A percentile compares a stretch with the other conserved stretches of the same genome.
These are phyloP conservation scores for Lethrus apterus DNA, from an alignment of 1,140 invertebrate species.

Conservation along the genomic window DNA sequence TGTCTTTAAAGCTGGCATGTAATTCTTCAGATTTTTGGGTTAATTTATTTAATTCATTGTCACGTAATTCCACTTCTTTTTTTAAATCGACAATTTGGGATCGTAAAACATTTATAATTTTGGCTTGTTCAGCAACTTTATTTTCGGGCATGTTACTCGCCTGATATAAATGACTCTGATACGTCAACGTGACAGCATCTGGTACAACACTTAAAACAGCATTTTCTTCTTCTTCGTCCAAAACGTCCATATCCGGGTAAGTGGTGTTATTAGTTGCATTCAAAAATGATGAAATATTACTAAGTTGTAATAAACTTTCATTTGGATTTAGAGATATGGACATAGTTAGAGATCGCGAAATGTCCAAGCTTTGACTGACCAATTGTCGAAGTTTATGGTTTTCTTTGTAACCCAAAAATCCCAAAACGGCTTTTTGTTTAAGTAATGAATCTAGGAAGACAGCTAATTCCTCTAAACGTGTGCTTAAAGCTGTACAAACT, in stretches of 20 bases:
- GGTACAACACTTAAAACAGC: conserved; percentile 27
- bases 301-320: conserved; percentile 40
- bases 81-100: conserved; percentile 41
- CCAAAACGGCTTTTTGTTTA: conserved; percentile 52
- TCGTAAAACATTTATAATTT: conserved; percentile 33
- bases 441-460: conserved; percentile 63
- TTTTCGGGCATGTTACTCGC: conserved; percentile 30
- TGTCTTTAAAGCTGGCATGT: neutral
- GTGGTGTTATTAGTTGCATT: conserved; percentile 30
- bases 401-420: conserved; percentile 44
- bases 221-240: conserved; percentile 16
- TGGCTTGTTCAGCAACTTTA: conserved; percentile 29
- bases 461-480: conserved; percentile 60
- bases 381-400: conserved; percentile 46
- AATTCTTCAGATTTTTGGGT: neutral
- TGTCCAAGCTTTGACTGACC: conserved; percentile 49
- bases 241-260: conserved; percentile 23
- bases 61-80: conserved; percentile 41
- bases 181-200: conserved; percentile 30
- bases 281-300: conserved; percentile 43
- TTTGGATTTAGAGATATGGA: conserved; percentile 35
- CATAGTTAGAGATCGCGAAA: conserved; percentile 48
- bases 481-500: conserved; percentile 55
- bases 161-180: conserved; percentile 32
- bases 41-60: conserved; percentile 40